Base-by-base conservation (phyloP, 1,140 invertebrate species). In the Sitobion miscanthi region DNA sequence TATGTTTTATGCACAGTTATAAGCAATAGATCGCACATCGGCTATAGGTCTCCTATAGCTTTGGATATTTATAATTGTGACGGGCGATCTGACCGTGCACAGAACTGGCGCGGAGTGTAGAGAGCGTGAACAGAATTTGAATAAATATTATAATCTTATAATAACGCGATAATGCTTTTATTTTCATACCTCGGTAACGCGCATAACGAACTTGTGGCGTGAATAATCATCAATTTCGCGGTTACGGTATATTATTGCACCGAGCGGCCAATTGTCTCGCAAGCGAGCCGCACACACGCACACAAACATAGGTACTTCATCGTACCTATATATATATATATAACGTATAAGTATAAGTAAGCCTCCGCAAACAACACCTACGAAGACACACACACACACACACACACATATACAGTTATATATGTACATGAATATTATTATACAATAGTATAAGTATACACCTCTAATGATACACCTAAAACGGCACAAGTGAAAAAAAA, bases 131-230 rank as follows among this genome's bases (percentile, higher is more conserved):
- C 30, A 69, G 4, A 69, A 69, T 69, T 69, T 69, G 62, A 69
- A 69, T 69, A 69, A 69, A 69, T 69, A 69, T 69, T n/a, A 69
- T 69, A 69, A 69, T 69, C 62, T 69, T 69, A 69, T 69, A 69
- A 69, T 17, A 69, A 69, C 62, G 62, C 62, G 62, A 69, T 69
- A 69, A 69, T 69, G 62, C 62, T 69, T 69, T 69, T 69, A 69
- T 69, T 69, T 69, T 69, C 62, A 69, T 69, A 69, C 62, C 30
- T 69, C 62, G 30, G 62, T 69, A 69, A 69, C 30, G 30, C 62
- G 62, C 30, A 69, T 69, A 69, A 69, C 62, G 62, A 69, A 69
- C 62, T 69, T 69, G 62, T 0, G 62, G 62, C 62, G 62, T 69
- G 62, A 69, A 69, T 69, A 69, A 69, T 69, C 62, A 69, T 69